Conservation (phyloP, 1,140 invertebrate genomes). For the Brachionus sp. region DNA sequence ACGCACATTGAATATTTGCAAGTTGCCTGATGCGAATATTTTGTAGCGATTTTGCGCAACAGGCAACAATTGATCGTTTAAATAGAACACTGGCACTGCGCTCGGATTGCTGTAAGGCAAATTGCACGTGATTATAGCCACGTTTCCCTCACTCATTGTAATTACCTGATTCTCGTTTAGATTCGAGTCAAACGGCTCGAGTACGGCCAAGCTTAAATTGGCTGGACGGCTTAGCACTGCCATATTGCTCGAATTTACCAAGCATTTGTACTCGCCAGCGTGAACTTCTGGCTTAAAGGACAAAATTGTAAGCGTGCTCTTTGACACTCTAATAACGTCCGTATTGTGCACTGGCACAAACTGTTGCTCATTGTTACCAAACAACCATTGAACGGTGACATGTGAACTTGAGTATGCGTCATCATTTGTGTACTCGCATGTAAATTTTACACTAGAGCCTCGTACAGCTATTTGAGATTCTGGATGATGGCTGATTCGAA, state of each 20-base stretch:
- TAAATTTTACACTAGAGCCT: background rate
- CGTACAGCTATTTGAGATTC: background rate
- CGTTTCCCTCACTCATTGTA: conserved; percentile 63
- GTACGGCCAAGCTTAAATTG: background rate
- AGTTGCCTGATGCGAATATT: conserved; percentile 50
- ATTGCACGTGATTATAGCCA: conserved; percentile 69
- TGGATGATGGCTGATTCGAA: background rate
- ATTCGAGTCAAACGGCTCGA: background rate
- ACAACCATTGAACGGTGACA: background rate
- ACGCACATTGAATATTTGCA: conserved; percentile 50
- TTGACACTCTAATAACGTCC: background rate
- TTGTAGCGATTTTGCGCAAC: conserved; percentile 54
- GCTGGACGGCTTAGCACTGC: conserved; percentile 1
- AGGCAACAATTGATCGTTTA: conserved; percentile 9
- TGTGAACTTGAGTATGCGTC: background rate
- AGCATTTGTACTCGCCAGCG: conserved; percentile 4
- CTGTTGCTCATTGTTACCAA: background rate
- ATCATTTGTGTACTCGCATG: background rate
- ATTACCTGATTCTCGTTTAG: background rate
- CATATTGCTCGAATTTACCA: background rate
- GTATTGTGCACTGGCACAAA: background rate
- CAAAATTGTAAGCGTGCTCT: background rate
- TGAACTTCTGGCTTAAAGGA: background rate
- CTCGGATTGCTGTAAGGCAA: conserved; percentile 69
- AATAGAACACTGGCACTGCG: conserved; percentile 55